Evolutionary conservation across 2,113 vertebrate species (phyloP).

Genomic region (Brienomyrus brachyistius): DNA sequence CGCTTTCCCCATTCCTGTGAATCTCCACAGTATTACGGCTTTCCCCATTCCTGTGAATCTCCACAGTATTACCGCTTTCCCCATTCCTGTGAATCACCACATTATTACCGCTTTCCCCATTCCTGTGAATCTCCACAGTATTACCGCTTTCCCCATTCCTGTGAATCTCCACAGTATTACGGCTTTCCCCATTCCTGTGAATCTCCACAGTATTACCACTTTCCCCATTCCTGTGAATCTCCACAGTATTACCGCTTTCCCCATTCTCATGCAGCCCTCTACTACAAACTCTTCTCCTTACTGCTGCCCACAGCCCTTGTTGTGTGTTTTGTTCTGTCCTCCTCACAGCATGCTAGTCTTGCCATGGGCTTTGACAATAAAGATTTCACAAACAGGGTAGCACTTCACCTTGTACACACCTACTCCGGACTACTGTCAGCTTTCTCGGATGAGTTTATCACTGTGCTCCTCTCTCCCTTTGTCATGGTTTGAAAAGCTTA

Average conservation of each 20-base stretch:
- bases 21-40: neutral
- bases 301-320: neutral
- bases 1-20: neutral
- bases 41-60: neutral
- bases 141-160: neutral
- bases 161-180: too few species aligned
- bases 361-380: neutral
- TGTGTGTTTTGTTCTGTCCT: neutral
- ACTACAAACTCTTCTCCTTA: neutral
- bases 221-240: too few species aligned
- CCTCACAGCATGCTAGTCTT: neutral
- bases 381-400: neutral
- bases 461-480: neutral
- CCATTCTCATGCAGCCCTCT: neutral
- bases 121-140: neutral
- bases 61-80: too few species aligned
- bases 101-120: neutral
- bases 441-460: conserved; percentile 10
- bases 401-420: neutral
- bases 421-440: conserved; percentile 9
- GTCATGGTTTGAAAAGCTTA: neutral
- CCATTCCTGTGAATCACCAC: neutral
- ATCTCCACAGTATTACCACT: too few species aligned
- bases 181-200: too few species aligned
- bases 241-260: too few species aligned